Evolutionary conservation across 2,888 invertebrate genomes (phyloP).

Genomic region (Hoplodrina ambigua): DNA sequence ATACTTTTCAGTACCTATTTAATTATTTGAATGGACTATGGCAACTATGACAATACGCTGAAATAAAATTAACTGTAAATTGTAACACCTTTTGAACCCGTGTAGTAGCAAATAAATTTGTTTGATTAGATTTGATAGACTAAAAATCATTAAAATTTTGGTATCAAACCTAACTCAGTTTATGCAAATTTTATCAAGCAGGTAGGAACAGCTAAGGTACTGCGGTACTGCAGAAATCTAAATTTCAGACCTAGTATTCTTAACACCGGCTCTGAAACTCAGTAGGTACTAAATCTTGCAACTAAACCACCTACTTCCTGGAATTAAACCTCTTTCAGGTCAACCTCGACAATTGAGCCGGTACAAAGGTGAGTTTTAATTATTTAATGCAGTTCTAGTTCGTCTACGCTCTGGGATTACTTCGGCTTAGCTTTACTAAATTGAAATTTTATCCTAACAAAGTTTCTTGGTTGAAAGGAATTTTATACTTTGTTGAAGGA

Average conservation of each 20-base stretch:
- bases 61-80: no score
- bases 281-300: conserved; percentile 46
- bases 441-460: conserved; percentile 43
- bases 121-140: no score
- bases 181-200: not conserved
- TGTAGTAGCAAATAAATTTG: no score
- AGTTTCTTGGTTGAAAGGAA: conserved; percentile 38
- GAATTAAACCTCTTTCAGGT: conserved; percentile 30
- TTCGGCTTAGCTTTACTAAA: conserved; percentile 28
- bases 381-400: conserved; percentile 56
- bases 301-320: conserved; percentile 13
- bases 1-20: no score
- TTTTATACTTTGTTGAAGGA: conserved; percentile 17
- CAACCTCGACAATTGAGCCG: conserved; percentile 44
- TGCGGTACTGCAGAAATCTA: not conserved
- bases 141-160: not conserved
- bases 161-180: no score
- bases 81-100: no score
- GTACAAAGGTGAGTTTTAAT: conserved; percentile 50
- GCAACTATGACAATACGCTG: no score
- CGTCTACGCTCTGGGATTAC: conserved; percentile 34
- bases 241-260: not conserved
- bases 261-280: conserved; percentile 1
- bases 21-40: no score
- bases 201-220: not conserved